Evolutionary conservation across 2,888 invertebrate species (phyloP), one percentile per base, ranked within the genome.

Genomic region (Diarsia rubi): DNA sequence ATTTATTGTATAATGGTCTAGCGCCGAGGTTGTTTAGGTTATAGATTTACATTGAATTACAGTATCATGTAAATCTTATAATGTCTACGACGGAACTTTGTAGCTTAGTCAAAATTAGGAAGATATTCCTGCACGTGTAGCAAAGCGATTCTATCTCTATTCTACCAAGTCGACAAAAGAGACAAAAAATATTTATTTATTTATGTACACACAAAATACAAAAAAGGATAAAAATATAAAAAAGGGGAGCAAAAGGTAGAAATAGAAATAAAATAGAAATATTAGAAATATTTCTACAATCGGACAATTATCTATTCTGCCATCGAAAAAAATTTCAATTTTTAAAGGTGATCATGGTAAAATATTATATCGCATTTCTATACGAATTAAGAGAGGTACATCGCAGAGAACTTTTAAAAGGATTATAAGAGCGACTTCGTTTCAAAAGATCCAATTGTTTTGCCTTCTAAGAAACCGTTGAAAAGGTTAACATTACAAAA

Each of bases 1-100:
- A 60, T 63, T 63, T 37, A 73, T 67, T 73, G 71, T 37, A 74
- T 79, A 68, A 78, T 71, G 49, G 75, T 66, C 54, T 62, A 49
- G 64, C 37, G 52, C 24, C 14, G 57, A 69, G 31, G 49, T 59
- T 69, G 62, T 52, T 69, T 52, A 63, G 45, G 45, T 74, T 69
- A 73, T 44, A 57, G 19, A 44, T 66, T 67, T 16, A 72, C 21
- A 77, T 77, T 24, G 45, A 24, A 45, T 72, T 70, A 24, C 60
- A 37, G 19, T 49, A 2, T 31, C 14, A 42, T 37, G 14, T 49
- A 27, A 24, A 2, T 31, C 14, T 27, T 37, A 9, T 49, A 27
- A 24, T 24, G 14, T 54, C 14, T 52, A 52, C n/a, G 12, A 52
- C 14, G 1, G 54, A 54, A 54, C 54, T 54, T 54, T 12, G 52